Evolutionary conservation across 2,888 invertebrate species (phyloP).

Genomic region (Tortricodes alternella): DNA sequence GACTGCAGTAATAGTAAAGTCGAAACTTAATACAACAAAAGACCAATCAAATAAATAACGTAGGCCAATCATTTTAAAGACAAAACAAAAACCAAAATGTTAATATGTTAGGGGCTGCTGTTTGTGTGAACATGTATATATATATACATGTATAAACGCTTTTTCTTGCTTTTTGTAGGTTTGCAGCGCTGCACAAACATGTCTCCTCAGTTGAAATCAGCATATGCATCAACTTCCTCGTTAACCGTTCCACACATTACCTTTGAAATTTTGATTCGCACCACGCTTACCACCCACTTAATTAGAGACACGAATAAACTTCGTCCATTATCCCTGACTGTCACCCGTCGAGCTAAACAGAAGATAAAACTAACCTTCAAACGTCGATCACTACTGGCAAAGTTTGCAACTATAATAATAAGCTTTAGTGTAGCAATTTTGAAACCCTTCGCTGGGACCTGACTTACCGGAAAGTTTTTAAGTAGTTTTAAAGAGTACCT

Average conservation of each 20-base stretch:
- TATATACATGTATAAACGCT: too few relatives aligned
- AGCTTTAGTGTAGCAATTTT: constrained; percentile 10
- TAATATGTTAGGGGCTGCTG: too few relatives aligned
- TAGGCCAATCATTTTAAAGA: too few relatives aligned
- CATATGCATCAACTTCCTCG: constrained; percentile 46
- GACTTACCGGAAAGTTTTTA: constrained; percentile 11
- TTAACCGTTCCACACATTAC: constrained; percentile 48
- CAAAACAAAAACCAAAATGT: too few relatives aligned
- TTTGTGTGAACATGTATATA: too few relatives aligned
- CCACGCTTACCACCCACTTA: not conserved
- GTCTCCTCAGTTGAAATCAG: constrained; percentile 53
- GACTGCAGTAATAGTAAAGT: too few relatives aligned
- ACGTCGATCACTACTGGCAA: constrained; percentile 22
- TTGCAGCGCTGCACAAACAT: constrained; percentile 22
- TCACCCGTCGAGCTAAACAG: not conserved
- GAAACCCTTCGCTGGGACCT: not conserved
- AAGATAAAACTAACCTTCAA: constrained; percentile 17
- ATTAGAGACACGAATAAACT: constrained; percentile 14
- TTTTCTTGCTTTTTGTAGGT: not conserved
- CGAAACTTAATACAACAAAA: too few relatives aligned
- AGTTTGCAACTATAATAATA: constrained; percentile 17
- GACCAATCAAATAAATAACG: too few relatives aligned
- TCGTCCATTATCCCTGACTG: constrained; percentile 11
- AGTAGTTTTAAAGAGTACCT: constrained; percentile 6
- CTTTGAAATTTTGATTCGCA: constrained; percentile 58